phyloP scores from a whole-genome alignment of 2,113 vertebrate species.

The Catagonus wagneri region DNA sequence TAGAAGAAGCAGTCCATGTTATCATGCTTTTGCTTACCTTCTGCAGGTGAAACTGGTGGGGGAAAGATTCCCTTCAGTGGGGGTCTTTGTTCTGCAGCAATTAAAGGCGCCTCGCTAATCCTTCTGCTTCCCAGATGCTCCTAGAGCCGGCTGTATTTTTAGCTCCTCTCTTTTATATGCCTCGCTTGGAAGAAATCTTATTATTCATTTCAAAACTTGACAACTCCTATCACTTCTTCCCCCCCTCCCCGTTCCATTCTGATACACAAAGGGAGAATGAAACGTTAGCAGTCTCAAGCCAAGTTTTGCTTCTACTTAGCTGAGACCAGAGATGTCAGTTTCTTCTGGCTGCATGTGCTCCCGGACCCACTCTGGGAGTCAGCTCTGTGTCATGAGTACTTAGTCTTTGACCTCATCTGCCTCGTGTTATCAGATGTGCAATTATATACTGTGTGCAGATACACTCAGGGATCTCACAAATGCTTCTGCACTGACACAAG shows the following conservation, averaged over 20 bases:
- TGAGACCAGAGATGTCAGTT: background rate
- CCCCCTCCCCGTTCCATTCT: background rate
- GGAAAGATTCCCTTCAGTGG: background rate
- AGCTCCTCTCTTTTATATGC: slow-evolving; percentile 74
- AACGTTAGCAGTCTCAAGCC: background rate
- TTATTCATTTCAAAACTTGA: slow-evolving; percentile 79
- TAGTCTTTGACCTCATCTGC: fast-evolving
- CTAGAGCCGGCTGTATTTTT: slow-evolving; percentile 70
- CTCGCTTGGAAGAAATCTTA: slow-evolving; percentile 68
- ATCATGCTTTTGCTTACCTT: slow-evolving; percentile 63
- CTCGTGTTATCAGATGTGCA: background rate
- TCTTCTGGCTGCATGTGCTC: fast-evolving
- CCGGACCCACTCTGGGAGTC: background rate
- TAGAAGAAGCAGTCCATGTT: background rate
- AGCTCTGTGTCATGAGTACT: background rate
- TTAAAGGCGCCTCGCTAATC: slow-evolving; percentile 68
- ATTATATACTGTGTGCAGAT: background rate
- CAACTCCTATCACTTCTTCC: slow-evolving; percentile 67
- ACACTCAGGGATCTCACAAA: fast-evolving
- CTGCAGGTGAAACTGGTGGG: slow-evolving; percentile 55
- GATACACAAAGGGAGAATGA: slow-evolving; percentile 27
- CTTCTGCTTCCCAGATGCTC: slow-evolving; percentile 79
- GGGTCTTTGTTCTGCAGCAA: slow-evolving; percentile 71
- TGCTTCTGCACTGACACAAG: background rate
- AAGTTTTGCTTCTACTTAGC: background rate